phyloP scores from a whole-genome alignment of 2,888 invertebrate species.

The Diaphora mendica region DNA sequence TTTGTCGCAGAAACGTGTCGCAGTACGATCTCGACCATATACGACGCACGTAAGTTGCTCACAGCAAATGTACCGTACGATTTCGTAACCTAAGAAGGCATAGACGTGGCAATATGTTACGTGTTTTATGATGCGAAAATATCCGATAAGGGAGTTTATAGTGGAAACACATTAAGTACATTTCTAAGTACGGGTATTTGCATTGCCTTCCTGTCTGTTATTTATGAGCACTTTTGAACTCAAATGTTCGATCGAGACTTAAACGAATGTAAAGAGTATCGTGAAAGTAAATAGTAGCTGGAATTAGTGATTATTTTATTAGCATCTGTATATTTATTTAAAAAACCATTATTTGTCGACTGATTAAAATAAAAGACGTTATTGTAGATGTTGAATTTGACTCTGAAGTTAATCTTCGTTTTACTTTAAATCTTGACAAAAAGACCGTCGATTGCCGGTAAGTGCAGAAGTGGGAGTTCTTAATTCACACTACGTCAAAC shows the following conservation, averaged over 20 bases:
- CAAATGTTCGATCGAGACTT: constrained; percentile 11
- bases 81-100: constrained; percentile 60
- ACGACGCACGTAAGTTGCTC: constrained; percentile 59
- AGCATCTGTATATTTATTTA: background rate
- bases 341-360: background rate
- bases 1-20: constrained; percentile 60
- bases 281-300: constrained; percentile 12
- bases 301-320: constrained; percentile 21
- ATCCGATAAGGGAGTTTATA: constrained; percentile 51
- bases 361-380: background rate
- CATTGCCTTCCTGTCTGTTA: constrained; percentile 25
- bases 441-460: background rate
- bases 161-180: constrained; percentile 12
- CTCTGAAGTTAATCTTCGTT: background rate
- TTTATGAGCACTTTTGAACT: constrained; percentile 9
- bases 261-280: constrained; percentile 17
- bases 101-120: constrained; percentile 61
- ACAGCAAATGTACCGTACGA: constrained; percentile 70
- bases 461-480: background rate
- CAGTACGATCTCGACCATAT: constrained; percentile 44
- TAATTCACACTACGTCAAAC: background rate
- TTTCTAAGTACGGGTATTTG: constrained; percentile 25
- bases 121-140: constrained; percentile 52
- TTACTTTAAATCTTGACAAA: background rate
- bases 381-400: background rate